phyloP scores from a whole-genome alignment of 2,888 invertebrate species.

The Andrena dorsata region DNA sequence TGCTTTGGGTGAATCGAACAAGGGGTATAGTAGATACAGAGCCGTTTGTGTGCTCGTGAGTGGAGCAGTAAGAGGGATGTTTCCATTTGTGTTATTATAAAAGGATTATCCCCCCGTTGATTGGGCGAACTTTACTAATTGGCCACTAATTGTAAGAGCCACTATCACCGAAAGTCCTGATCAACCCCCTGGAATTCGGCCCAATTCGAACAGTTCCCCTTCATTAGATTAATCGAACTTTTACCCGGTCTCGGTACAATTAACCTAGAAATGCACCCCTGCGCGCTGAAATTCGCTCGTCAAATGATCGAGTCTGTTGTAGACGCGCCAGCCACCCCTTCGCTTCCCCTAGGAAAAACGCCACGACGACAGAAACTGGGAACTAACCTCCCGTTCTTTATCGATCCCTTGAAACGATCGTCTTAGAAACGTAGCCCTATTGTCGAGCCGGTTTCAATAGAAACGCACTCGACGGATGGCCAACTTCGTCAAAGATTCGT shows the following conservation, averaged over 20 bases:
- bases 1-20: no score
- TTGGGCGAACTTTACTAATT: conserved; percentile 8
- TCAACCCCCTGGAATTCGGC: not conserved
- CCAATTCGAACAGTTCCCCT: not conserved
- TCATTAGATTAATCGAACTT: not conserved
- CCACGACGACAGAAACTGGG: not conserved
- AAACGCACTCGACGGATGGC: not conserved
- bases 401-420: not conserved
- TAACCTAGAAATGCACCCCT: conserved; percentile 7
- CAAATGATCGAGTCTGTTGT: not conserved
- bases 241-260: conserved; percentile 3
- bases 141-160: not conserved
- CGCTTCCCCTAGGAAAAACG: conserved; percentile 1
- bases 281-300: not conserved
- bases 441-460: not conserved
- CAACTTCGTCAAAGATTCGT: conserved; percentile 3
- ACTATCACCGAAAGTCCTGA: not conserved
- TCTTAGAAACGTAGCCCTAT: not conserved
- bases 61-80: no score
- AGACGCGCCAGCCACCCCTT: not conserved
- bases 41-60: no score
- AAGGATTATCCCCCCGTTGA: not conserved
- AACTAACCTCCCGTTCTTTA: not conserved
- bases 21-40: no score
- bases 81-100: no score